Evolutionary conservation across 2,797 vertebrate species (phyloP).

Genomic region (Orestias chungarensis): DNA sequence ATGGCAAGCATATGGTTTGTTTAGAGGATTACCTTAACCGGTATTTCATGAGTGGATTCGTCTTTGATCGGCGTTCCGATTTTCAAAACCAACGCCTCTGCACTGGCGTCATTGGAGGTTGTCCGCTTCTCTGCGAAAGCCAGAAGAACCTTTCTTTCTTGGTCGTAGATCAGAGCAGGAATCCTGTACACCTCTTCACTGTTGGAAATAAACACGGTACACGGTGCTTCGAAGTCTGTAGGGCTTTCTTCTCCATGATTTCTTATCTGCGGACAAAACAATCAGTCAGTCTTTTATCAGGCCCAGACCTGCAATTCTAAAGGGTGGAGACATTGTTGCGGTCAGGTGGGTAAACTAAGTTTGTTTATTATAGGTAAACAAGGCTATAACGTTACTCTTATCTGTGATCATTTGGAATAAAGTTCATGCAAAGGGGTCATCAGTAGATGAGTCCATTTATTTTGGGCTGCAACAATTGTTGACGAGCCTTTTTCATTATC

Average conservation of each 20-base stretch:
- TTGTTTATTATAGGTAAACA: background rate
- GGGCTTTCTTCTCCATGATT: conserved; percentile 4
- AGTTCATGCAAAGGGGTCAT: background rate
- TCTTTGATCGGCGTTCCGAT: conserved; percentile 1
- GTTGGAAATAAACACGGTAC: conserved; percentile 5
- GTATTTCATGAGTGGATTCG: background rate
- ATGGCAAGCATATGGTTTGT: no score
- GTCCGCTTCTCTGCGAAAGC: conserved; percentile 14
- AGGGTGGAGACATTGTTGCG: conserved; percentile 3
- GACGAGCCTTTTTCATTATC: no score
- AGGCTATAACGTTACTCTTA: background rate
- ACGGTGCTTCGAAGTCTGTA: background rate
- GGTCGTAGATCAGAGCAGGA: conserved; percentile 5
- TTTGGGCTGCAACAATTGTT: no score
- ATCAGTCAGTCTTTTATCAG: background rate
- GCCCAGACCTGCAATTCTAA: background rate
- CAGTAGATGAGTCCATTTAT: background rate
- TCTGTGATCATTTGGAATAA: background rate
- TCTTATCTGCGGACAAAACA: background rate
- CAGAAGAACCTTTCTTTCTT: background rate
- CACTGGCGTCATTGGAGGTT: conserved; percentile 1
- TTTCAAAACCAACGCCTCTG: conserved; percentile 12
- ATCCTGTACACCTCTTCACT: conserved; percentile 12
- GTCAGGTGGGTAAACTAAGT: background rate
- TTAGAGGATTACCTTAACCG: background rate